phyloP scores from a whole-genome alignment of 2,113 vertebrate genomes.

The Myanophis thanlyinensis region DNA sequence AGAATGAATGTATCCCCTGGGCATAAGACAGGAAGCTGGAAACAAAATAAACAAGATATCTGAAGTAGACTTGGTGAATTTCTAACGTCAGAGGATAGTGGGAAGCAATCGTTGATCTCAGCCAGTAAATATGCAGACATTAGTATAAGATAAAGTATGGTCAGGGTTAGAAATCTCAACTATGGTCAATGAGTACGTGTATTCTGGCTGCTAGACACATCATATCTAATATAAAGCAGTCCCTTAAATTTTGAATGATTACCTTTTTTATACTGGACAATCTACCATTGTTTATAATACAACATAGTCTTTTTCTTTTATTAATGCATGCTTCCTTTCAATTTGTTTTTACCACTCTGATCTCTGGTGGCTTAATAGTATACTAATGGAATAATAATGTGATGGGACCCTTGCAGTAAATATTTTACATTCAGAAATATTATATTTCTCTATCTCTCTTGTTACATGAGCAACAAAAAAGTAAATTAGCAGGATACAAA shows the following conservation, averaged over 20 bases:
- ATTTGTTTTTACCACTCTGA: not conserved
- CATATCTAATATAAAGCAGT: not conserved
- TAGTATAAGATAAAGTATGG: not conserved
- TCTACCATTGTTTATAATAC: not conserved
- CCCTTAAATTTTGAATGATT: not conserved
- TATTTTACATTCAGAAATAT: not conserved
- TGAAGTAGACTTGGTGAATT: slow-evolving; percentile 41
- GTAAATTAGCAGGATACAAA: not conserved
- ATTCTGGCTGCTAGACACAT: slow-evolving; percentile 27
- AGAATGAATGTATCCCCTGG: slow-evolving; percentile 45
- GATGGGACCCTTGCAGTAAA: not conserved
- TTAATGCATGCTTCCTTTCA: not conserved
- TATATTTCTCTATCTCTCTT: not conserved
- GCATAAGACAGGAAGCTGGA: slow-evolving; percentile 73
- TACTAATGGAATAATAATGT: not conserved
- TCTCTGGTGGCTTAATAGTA: not conserved
- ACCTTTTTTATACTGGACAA: not conserved
- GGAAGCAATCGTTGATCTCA: slow-evolving; percentile 59
- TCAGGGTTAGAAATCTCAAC: slow-evolving; percentile 5
- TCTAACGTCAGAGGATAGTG: slow-evolving; percentile 62
- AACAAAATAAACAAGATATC: slow-evolving; percentile 72
- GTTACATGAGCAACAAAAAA: not conserved
- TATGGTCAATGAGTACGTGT: slow-evolving; percentile 21
- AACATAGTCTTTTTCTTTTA: not conserved
- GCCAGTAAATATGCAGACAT: slow-evolving; percentile 1